phyloP scores from a whole-genome alignment of 2,888 invertebrate species.

The Pammene fasciana region DNA sequence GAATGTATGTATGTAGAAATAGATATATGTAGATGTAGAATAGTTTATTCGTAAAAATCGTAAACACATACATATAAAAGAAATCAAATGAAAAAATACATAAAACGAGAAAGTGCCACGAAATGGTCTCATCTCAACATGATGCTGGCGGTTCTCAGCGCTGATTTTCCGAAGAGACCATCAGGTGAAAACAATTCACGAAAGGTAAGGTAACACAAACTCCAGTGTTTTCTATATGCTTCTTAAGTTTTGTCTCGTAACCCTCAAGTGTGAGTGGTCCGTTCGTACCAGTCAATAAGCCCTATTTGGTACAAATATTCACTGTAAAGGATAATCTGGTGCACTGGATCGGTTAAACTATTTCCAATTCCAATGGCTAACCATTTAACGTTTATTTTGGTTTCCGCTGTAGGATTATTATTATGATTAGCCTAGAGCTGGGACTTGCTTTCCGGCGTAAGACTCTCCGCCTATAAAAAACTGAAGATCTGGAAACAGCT shows the following conservation, averaged over 20 bases:
- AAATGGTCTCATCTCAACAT: too few species aligned
- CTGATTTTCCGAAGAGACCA: too few species aligned
- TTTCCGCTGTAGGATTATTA: constrained; percentile 83
- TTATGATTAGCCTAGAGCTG: constrained; percentile 89
- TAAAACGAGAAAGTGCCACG: too few species aligned
- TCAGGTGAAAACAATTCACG: too few species aligned
- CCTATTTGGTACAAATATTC: constrained; percentile 92
- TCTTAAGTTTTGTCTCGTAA: constrained; percentile 82
- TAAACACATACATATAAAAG: too few species aligned
- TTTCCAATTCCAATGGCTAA: constrained; percentile 91
- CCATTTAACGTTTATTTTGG: constrained; percentile 89
- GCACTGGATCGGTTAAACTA: constrained; percentile 90
- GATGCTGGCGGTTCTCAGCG: too few species aligned
- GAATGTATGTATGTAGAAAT: too few species aligned
- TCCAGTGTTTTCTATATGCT: constrained; percentile 85
- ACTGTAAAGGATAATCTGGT: constrained; percentile 88
- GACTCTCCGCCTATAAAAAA: constrained; percentile 96
- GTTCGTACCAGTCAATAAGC: constrained; percentile 85
- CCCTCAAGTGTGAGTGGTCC: constrained; percentile 82
- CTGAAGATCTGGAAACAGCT: constrained; percentile 89
- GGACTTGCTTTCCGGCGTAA: constrained; percentile 91
- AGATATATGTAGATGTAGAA: too few species aligned
- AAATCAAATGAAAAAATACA: too few species aligned
- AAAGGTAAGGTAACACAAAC: too few species aligned
- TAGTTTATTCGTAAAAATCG: too few species aligned